Percentiles rank a stretch among this genome's conserved stretches.
These are phyloP conservation scores for Cosmia pyralina DNA, from an alignment of 2,888 invertebrate species.

Conservation along the genomic window DNA sequence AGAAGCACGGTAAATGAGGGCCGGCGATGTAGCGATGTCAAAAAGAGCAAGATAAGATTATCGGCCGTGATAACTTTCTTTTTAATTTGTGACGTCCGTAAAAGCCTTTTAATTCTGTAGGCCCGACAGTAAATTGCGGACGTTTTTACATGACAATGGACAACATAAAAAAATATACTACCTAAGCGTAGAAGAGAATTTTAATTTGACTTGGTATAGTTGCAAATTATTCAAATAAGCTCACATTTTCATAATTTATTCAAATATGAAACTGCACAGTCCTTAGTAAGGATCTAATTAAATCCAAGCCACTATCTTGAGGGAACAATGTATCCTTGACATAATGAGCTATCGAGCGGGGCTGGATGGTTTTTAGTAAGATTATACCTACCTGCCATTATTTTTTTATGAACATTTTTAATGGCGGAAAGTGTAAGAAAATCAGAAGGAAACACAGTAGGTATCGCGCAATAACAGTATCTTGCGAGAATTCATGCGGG, in stretches of 20 bases:
- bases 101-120: conserved; percentile 65
- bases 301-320: conserved; percentile 39
- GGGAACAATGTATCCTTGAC: conserved; percentile 25
- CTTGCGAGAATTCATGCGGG: neutral
- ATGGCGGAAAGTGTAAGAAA: conserved; percentile 16
- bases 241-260: conserved; percentile 60
- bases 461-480: no score
- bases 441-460: conserved; percentile 1
- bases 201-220: conserved; percentile 31
- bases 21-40: conserved; percentile 75
- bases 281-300: conserved; percentile 52
- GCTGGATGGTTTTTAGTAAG: conserved; percentile 34
- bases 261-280: conserved; percentile 42
- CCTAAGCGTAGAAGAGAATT: conserved; percentile 27
- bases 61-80: conserved; percentile 72
- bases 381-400: conserved; percentile 32
- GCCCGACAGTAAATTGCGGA: conserved; percentile 26
- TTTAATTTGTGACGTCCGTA: conserved; percentile 75
- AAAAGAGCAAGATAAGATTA: conserved; percentile 79
- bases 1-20: conserved; percentile 82
- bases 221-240: conserved; percentile 56
- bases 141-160: conserved; percentile 45
- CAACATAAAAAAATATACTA: conserved; percentile 18
- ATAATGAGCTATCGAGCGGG: conserved; percentile 43
- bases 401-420: conserved; percentile 35